These are phyloP conservation scores for Magallana ariakensis DNA, from an alignment of 1,140 invertebrate species.

Conservation along the genomic window DNA sequence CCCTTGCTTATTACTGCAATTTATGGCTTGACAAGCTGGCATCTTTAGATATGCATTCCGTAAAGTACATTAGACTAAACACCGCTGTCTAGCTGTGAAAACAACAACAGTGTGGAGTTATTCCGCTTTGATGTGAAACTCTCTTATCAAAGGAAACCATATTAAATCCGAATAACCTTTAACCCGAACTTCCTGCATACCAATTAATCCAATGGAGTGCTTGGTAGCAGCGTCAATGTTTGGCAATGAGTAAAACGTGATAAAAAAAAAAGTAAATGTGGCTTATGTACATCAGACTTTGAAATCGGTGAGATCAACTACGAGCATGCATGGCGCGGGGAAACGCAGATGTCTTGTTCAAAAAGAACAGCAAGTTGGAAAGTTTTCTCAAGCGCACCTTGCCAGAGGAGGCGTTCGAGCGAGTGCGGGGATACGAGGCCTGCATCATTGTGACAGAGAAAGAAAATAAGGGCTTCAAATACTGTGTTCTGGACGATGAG, in stretches of 20 bases:
- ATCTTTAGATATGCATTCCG: not conserved
- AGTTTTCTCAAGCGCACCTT: conserved; percentile 75
- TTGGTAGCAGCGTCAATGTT: conserved; percentile 60
- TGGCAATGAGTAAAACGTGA: conserved; percentile 24
- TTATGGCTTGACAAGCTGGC: not conserved
- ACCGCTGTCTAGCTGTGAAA: too few relatives aligned
- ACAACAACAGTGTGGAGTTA: not conserved
- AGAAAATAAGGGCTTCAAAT: conserved; percentile 78
- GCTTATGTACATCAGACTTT: not conserved
- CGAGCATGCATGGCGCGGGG: conserved; percentile 58
- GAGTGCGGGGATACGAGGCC: conserved; percentile 78
- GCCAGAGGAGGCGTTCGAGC: conserved; percentile 74
- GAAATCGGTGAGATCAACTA: not conserved
- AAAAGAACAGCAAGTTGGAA: conserved; percentile 77
- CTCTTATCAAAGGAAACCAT: not conserved
- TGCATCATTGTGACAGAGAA: conserved; percentile 77
- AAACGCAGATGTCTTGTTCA: conserved; percentile 58
- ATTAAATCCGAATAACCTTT: conserved; percentile 39
- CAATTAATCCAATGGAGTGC: conserved; percentile 60
- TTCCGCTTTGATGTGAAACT: not conserved
- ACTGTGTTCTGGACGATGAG: conserved; percentile 76
- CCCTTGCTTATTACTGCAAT: conserved; percentile 1
- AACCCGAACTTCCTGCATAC: conserved; percentile 56
- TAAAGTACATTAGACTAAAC: too few relatives aligned
- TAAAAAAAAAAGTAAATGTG: not conserved